Evolutionary conservation across 2,113 vertebrate species (phyloP), one percentile per base, ranked within the genome.

Genomic region (Isichthys henryi): DNA sequence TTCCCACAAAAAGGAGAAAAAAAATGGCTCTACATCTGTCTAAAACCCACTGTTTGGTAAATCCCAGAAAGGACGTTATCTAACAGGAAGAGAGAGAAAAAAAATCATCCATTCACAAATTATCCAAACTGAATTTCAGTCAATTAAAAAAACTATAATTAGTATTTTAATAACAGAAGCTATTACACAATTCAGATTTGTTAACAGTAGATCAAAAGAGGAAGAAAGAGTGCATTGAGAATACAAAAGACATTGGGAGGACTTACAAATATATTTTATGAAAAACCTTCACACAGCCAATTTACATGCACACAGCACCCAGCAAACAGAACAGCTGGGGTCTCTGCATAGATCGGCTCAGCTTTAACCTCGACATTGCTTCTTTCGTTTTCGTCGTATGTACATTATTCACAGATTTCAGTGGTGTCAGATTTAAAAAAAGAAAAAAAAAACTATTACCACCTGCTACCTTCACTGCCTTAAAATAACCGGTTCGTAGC

Each of bases 401-500:
- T 95, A 96, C 95, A 96, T 94, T 96, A 96, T 96, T 95, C 95
- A 96, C 96, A 96, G 92, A 94, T 62, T 93, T 95, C 94, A 96
- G 94, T 95, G 95, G 95, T 93, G 93, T 96, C 92, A 94, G 93
- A 94, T 94, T 95, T 93, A 95, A 95, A 93, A 93, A 93, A 94
- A 93, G 5, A 56, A 10, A 27, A 27, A 70, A 70, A 70, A 70
- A 31, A 27, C 10, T 90, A 88, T 92, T 89, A 88, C 87, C 23
- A 92, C 91, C 94, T 94, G 94, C 94, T 94, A 95, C 95, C 95
- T 96, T 95, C 95, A 95, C 92, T 87, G 45, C 90, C 93, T 92
- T 90, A 92, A 91, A 91, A 90, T 91, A 88, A 21, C 52, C 90
- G 23, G 48, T 48, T 48, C 31, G 82, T n/a, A 52, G n/a, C 45